Evolutionary conservation across 1,140 invertebrate species (phyloP).

Genomic region (Branchinecta lindahli): DNA sequence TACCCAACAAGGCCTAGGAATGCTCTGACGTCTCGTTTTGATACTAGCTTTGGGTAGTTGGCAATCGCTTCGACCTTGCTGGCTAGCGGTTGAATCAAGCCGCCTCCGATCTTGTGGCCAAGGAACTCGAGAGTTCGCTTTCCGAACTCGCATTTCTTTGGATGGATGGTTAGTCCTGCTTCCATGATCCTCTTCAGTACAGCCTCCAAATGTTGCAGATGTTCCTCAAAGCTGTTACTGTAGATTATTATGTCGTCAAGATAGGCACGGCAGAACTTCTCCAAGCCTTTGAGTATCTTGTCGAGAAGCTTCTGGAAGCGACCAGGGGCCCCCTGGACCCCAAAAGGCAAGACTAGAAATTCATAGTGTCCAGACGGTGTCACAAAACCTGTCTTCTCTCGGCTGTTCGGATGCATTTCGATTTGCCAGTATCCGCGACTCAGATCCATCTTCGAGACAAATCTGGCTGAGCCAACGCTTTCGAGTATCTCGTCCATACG

Average conservation of each 20-base stretch:
- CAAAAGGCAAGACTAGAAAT: background rate
- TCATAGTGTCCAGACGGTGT: background rate
- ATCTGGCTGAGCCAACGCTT: slow-evolving; percentile 22
- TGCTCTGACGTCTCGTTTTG: background rate
- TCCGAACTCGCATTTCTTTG: slow-evolving; percentile 31
- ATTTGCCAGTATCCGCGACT: background rate
- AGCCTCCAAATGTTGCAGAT: slow-evolving; percentile 20
- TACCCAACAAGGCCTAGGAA: slow-evolving; percentile 1
- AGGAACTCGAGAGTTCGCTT: slow-evolving; percentile 28
- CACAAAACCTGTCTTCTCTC: background rate
- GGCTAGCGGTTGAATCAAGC: slow-evolving; percentile 28
- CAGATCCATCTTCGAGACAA: slow-evolving; percentile 27
- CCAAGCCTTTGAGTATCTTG: background rate
- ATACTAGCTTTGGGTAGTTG: slow-evolving; percentile 26
- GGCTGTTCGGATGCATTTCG: background rate
- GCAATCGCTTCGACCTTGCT: slow-evolving; percentile 30
- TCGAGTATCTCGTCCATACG: slow-evolving; percentile 29
- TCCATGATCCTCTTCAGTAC: slow-evolving; percentile 19
- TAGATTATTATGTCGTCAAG: slow-evolving; percentile 19
- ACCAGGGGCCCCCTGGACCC: background rate
- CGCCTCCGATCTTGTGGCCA: slow-evolving; percentile 28
- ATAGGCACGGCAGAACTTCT: slow-evolving; percentile 12
- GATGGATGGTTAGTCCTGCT: slow-evolving; percentile 24
- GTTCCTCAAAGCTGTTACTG: slow-evolving; percentile 16
- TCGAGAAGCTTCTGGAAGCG: background rate